A percentile compares a stretch with the other conserved stretches of the same genome.
Conservation (phyloP, 1,140 invertebrate species). For the Magallana angulata region DNA sequence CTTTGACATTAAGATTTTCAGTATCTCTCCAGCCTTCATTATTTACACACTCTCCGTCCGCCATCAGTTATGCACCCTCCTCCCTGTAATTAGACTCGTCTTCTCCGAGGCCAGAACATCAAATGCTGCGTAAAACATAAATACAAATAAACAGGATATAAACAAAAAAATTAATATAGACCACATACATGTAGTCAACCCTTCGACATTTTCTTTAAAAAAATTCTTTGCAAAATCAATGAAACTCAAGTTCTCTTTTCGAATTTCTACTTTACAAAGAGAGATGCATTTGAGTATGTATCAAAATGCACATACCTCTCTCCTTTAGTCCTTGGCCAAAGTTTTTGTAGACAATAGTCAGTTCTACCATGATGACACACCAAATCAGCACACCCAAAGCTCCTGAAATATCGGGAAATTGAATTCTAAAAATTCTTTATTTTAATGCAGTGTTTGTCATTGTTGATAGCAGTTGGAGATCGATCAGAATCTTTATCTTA, state of each 20-base stretch:
- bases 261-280: no score
- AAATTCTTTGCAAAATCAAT: no score
- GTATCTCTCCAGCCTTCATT: no score
- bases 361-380: constrained; percentile 68
- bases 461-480: no score
- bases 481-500: no score
- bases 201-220: neutral
- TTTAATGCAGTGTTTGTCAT: no score
- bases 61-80: neutral
- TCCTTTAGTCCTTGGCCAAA: constrained; percentile 74
- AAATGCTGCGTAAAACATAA: constrained; percentile 53
- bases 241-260: no score
- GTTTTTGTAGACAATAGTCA: constrained; percentile 68
- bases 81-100: constrained; percentile 59
- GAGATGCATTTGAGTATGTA: no score
- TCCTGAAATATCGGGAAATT: constrained; percentile 49
- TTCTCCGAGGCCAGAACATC: constrained; percentile 57
- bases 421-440: no score
- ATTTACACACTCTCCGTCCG: no score
- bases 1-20: no score
- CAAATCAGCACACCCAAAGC: constrained; percentile 67
- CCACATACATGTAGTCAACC: neutral
- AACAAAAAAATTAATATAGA: neutral
- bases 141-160: neutral
- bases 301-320: constrained; percentile 60